Conservation (phyloP, 2,113 vertebrate species). For the Rissa tridactyla region DNA sequence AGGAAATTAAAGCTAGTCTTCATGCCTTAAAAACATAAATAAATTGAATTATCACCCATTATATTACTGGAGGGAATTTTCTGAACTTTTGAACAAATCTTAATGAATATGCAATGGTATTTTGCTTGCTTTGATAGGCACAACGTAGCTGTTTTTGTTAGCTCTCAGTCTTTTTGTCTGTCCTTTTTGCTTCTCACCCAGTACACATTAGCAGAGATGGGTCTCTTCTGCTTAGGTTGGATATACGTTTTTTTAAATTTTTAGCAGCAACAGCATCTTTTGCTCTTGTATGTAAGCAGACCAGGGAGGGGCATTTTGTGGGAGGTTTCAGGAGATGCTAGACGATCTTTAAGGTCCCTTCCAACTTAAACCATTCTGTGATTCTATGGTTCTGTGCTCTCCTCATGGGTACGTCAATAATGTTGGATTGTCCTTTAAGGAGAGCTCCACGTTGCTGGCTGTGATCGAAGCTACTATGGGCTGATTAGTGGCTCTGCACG, state of each 20-base stretch:
- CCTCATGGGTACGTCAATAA: background rate
- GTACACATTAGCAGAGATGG: background rate
- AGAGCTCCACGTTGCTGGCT: background rate
- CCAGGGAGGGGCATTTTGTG: background rate
- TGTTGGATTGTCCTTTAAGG: background rate
- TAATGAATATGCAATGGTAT: background rate
- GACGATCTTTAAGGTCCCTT: too few relatives aligned
- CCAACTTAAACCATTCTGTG: too few relatives aligned
- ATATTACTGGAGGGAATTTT: conserved; percentile 22
- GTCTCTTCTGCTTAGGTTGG: background rate
- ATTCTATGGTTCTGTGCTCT: background rate
- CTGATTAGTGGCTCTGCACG: background rate
- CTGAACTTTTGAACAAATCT: conserved; percentile 16
- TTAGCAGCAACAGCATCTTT: background rate
- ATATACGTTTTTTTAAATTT: background rate
- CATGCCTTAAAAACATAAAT: conserved; percentile 58
- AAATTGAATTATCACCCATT: conserved; percentile 44
- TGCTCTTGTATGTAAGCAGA: background rate
- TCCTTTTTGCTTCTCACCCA: background rate
- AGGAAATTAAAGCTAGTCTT: conserved; percentile 27
- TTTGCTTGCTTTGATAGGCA: background rate
- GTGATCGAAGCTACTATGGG: background rate
- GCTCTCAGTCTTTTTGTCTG: background rate
- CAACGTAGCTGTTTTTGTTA: background rate
- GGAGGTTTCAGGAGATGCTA: background rate